These are phyloP conservation scores for Microcebus griseorufus DNA, from an alignment of 2,113 vertebrate species.

Conservation along the genomic window DNA sequence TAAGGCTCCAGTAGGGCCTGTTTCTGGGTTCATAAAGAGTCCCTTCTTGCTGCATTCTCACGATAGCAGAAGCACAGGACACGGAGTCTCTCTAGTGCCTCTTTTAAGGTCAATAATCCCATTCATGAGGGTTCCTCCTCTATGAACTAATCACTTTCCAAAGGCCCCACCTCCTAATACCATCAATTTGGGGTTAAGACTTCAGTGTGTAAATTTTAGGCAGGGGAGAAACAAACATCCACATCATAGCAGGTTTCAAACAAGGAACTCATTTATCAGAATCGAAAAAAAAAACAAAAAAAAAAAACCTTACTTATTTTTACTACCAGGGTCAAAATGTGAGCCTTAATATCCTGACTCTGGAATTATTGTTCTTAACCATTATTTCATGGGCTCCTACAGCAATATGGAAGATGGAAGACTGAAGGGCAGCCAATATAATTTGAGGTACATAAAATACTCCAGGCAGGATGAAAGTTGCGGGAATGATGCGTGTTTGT, in stretches of 20 bases:
- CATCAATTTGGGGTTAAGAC: neutral
- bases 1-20: neutral
- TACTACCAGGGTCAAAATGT: neutral
- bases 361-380: neutral
- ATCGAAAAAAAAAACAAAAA: too few species aligned
- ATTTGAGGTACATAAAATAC: neutral
- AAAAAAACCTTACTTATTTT: neutral
- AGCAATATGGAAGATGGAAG: neutral
- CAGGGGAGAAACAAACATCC: neutral
- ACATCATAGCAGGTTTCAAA: neutral
- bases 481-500: neutral
- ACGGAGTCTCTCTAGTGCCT: accelerated
- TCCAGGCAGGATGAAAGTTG: neutral
- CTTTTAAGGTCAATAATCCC: neutral
- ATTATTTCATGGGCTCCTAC: neutral
- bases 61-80: neutral
- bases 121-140: neutral
- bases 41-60: neutral
- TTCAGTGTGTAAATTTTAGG: neutral
- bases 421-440: neutral
- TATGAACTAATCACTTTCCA: neutral
- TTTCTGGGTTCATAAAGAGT: neutral
- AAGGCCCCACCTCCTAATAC: too few species aligned
- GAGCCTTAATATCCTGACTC: neutral
- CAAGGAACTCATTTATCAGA: neutral